Conservation (phyloP, 2,888 invertebrate genomes). For the Iselma pallidipennis region DNA sequence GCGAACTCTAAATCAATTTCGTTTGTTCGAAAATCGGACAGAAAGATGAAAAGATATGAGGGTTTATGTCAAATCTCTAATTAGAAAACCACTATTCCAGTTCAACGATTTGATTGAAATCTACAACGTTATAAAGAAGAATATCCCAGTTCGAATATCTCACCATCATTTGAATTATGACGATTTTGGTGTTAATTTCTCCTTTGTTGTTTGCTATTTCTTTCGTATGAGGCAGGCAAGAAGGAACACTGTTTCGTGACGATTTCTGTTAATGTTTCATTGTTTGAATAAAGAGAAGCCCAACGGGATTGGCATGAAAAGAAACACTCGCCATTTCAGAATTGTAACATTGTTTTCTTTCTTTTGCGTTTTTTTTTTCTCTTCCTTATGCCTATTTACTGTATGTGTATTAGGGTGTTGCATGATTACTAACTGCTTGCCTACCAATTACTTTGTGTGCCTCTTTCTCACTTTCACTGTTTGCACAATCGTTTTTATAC, state of each 20-base stretch:
- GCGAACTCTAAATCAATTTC: too few relatives aligned
- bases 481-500: conserved; percentile 3
- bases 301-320: conserved; percentile 2
- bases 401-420: conserved; percentile 2
- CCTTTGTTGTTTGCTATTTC: neutral
- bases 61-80: neutral
- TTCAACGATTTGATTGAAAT: too few relatives aligned
- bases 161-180: conserved; percentile 9
- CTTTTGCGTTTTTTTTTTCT: too few relatives aligned
- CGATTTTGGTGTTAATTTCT: neutral
- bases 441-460: conserved; percentile 14
- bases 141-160: neutral
- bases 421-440: neutral
- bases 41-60: too few relatives aligned
- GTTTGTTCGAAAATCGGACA: too few relatives aligned
- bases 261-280: conserved; percentile 8
- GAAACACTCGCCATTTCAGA: neutral
- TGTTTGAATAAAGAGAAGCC: conserved; percentile 4
- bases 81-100: too few relatives aligned
- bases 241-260: neutral
- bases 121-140: too few relatives aligned
- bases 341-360: neutral
- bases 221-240: neutral
- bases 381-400: neutral
- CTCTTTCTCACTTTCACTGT: conserved; percentile 1